Evolutionary conservation across 2,888 invertebrate species (phyloP), one percentile per base, ranked within the genome.

Genomic region (Smittia sp.): DNA sequence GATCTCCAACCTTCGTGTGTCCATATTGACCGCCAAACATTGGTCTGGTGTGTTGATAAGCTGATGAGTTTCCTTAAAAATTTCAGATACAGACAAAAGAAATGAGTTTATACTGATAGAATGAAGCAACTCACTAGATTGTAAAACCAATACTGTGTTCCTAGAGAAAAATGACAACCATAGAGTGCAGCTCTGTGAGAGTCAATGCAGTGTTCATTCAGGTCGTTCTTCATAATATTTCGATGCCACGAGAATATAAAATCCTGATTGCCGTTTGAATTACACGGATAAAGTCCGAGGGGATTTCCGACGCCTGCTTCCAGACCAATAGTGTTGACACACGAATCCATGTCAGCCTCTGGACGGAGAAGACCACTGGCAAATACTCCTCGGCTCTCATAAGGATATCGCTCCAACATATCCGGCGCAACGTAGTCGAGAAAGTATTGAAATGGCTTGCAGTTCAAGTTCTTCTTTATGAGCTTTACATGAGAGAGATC

Each of bases 401-500:
- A 2, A 6, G 46, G 46, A 32, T 6, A 32, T 6, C 9, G 9
- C 9, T 32, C 9, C 32, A 32, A 9, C 1, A 72, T n/a, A 7
- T 62, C 32, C 2, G 58, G 58, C 0, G 72, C 72, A 24, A 72
- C 38, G 7, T 54, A 20, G 1, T 58, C 24, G 1, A 72, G 9
- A 15, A 18, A 72, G 11, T 58, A 72, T 20, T 72, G 22, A 13
- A 72, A 62, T 7, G 58, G 38, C 39, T 72, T 72, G 25, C 72
- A 72, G 9, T 72, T 72, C 24, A 72, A 24, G n/a, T 38, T 18
- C 11, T 58, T 38, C 39, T 39, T 58, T 1, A 72, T n/a, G 1
- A 11, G 9, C 13, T 20, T 4, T n/a, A 13, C 22, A 18, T 39
- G 13, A 1, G 62, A 18, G 0, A 72, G n/a, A 32, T 72, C 58